A percentile compares a stretch with the other conserved stretches of the same genome.
These are phyloP conservation scores for Chirona hameri DNA, from an alignment of 2,888 invertebrate genomes.

Conservation along the genomic window DNA sequence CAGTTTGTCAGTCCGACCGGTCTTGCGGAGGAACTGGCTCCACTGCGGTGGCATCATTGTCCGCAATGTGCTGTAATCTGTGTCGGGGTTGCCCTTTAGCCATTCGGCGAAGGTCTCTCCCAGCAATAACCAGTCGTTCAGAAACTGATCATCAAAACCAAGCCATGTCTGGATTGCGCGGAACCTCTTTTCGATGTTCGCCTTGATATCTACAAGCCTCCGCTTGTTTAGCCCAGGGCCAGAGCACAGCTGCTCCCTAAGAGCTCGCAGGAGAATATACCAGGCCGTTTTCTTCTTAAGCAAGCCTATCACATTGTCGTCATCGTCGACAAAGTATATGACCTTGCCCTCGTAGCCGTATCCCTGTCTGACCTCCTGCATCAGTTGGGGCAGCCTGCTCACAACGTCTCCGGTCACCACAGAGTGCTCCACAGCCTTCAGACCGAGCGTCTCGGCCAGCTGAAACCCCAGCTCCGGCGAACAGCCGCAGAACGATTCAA, in stretches of 20 bases:
- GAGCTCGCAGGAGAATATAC: constrained; percentile 44
- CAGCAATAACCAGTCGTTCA: constrained; percentile 37
- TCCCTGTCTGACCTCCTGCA: constrained; percentile 46
- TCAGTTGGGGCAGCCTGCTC: constrained; percentile 41
- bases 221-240: constrained; percentile 33
- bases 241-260: constrained; percentile 40
- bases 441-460: constrained; percentile 35
- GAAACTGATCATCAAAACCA: constrained; percentile 41
- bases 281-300: constrained; percentile 51
- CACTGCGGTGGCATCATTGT: not conserved
- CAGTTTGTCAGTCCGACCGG: not conserved
- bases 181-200: constrained; percentile 44
- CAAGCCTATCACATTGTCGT: constrained; percentile 47
- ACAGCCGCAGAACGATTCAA: not conserved
- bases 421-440: constrained; percentile 44
- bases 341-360: constrained; percentile 48
- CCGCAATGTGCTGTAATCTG: not conserved
- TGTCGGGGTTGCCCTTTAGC: not conserved
- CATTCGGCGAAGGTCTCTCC: not conserved
- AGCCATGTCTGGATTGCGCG: constrained; percentile 48
- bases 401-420: constrained; percentile 42
- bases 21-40: not conserved
- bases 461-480: constrained; percentile 30
- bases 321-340: constrained; percentile 47
- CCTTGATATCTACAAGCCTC: constrained; percentile 38